Evolutionary conservation across 2,888 invertebrate genomes (phyloP).

Genomic region (Dynastes maya): DNA sequence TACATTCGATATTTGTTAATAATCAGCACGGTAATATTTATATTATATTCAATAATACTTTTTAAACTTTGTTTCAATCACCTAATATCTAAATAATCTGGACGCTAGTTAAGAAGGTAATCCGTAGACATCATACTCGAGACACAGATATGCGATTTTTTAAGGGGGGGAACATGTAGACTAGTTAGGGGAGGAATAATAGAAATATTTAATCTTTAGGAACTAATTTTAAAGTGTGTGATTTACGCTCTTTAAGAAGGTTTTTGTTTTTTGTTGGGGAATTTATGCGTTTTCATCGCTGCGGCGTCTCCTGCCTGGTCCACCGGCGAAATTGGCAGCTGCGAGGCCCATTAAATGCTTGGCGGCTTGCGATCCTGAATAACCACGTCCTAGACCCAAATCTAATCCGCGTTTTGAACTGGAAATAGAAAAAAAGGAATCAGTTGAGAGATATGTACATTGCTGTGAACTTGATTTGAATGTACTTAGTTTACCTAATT

Average conservation of each 20-base stretch:
- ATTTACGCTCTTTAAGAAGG: constrained; percentile 26
- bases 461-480: too few relatives aligned
- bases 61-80: too few relatives aligned
- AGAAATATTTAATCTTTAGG: constrained; percentile 46
- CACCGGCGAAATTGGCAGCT: constrained; percentile 91
- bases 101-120: too few relatives aligned
- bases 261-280: constrained; percentile 2
- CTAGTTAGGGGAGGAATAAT: constrained; percentile 10
- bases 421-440: constrained; percentile 61
- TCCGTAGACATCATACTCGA: too few relatives aligned
- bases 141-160: too few relatives aligned
- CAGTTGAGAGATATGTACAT: too few relatives aligned
- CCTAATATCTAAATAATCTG: too few relatives aligned
- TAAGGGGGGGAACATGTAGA: neutral
- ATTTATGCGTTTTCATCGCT: constrained; percentile 69
- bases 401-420: constrained; percentile 92
- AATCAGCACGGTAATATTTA: too few relatives aligned
- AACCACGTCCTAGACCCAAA: constrained; percentile 89
- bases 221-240: constrained; percentile 51
- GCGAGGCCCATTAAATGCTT: constrained; percentile 93
- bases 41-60: too few relatives aligned
- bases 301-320: constrained; percentile 91
- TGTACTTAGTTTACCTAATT: too few relatives aligned
- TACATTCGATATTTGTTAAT: too few relatives aligned
- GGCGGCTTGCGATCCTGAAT: constrained; percentile 91